Percentiles rank a stretch among this genome's conserved stretches.
These are phyloP conservation scores for Drosophila neutralis DNA, from an alignment of 2,888 invertebrate genomes.

Conservation along the genomic window DNA sequence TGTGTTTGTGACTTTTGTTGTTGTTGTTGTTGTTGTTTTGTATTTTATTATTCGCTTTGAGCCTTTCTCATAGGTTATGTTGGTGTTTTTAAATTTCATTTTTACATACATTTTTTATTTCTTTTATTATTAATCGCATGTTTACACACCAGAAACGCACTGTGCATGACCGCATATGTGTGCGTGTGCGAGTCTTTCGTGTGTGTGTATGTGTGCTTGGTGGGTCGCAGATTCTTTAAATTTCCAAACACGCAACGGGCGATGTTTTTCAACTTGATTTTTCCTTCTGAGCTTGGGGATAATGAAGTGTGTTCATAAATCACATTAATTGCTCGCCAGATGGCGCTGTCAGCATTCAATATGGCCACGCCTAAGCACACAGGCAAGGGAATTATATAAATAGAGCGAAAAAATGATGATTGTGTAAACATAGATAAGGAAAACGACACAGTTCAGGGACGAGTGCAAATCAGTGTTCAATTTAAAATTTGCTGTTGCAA, in stretches of 20 bases:
- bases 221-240: constrained; percentile 56
- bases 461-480: constrained; percentile 64
- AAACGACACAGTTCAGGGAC: background rate
- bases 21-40: constrained; percentile 15
- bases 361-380: constrained; percentile 52
- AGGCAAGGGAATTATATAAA: constrained; percentile 7
- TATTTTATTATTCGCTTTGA: constrained; percentile 48
- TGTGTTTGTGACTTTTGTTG: constrained; percentile 6
- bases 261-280: constrained; percentile 23
- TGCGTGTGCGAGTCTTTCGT: constrained; percentile 2
- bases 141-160: constrained; percentile 69
- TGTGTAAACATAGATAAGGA: background rate
- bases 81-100: constrained; percentile 67
- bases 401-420: constrained; percentile 1
- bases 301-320: constrained; percentile 75
- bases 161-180: constrained; percentile 31
- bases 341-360: constrained; percentile 65
- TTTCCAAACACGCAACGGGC: constrained; percentile 61
- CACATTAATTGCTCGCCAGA: constrained; percentile 76
- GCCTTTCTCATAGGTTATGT: constrained; percentile 47
- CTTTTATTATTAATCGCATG: constrained; percentile 77
- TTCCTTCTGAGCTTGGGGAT: constrained; percentile 26
- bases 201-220: constrained; percentile 13
- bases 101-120: constrained; percentile 74
- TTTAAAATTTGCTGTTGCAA: constrained; percentile 54